These are phyloP conservation scores for Chrysolina americana DNA, from an alignment of 2,888 invertebrate species.

Conservation along the genomic window DNA sequence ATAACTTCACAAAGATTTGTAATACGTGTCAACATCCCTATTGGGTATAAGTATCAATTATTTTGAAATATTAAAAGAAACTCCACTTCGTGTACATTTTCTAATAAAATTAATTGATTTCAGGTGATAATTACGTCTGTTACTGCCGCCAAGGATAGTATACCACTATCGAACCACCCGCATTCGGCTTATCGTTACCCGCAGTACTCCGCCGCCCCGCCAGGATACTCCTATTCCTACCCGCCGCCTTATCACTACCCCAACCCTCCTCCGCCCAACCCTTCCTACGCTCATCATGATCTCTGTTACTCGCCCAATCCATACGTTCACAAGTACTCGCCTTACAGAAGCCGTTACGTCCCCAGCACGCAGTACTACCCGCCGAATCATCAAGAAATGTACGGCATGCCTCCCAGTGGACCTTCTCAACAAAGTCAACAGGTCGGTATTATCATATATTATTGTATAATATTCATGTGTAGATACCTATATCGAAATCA, in stretches of 20 bases:
- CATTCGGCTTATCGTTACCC: slow-evolving; percentile 69
- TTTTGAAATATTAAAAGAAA: neutral
- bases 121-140: slow-evolving; percentile 69
- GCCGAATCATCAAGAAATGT: slow-evolving; percentile 69
- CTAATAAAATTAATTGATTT: slow-evolving; percentile 39
- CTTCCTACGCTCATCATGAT: slow-evolving; percentile 69
- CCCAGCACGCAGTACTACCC: slow-evolving; percentile 70
- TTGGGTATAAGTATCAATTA: too few species aligned
- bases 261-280: slow-evolving; percentile 69
- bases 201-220: slow-evolving; percentile 67
- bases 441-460: slow-evolving; percentile 49
- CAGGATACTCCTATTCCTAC: slow-evolving; percentile 65
- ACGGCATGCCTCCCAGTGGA: slow-evolving; percentile 67
- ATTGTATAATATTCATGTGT: too few species aligned
- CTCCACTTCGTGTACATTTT: neutral
- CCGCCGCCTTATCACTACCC: slow-evolving; percentile 69
- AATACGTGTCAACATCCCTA: too few species aligned
- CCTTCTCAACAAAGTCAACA: slow-evolving; percentile 64
- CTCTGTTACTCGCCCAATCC: slow-evolving; percentile 71
- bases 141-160: slow-evolving; percentile 66
- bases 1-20: too few species aligned
- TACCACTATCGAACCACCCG: slow-evolving; percentile 69
- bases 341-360: slow-evolving; percentile 63
- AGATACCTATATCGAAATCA: too few species aligned
- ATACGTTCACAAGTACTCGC: slow-evolving; percentile 63